phyloP scores from a whole-genome alignment of 2,113 vertebrate genomes.

The Dicentrarchus labrax region DNA sequence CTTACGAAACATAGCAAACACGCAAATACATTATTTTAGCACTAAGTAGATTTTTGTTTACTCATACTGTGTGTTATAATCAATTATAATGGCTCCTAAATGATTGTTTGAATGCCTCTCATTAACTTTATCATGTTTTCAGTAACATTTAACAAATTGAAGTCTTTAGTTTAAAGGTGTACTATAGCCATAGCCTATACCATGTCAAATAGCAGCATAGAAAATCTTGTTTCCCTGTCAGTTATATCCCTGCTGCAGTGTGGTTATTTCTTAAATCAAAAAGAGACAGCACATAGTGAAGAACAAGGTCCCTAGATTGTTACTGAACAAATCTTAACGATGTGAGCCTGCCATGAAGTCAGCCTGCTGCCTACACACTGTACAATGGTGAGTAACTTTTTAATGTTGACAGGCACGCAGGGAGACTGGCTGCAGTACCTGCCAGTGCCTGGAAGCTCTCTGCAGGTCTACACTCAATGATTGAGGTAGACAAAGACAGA shows the following conservation, averaged over 20 bases:
- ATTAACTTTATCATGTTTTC: no score
- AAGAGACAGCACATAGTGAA: background rate
- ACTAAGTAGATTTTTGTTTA: no score
- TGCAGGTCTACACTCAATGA: slow-evolving; percentile 14
- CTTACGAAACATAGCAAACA: no score
- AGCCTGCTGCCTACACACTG: background rate
- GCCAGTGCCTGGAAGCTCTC: background rate
- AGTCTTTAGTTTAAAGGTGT: background rate
- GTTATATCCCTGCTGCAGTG: background rate
- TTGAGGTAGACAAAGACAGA: background rate
- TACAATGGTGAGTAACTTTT: background rate
- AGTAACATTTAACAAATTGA: background rate
- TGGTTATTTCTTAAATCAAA: background rate
- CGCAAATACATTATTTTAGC: no score
- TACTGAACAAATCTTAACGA: background rate
- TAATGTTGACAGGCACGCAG: background rate
- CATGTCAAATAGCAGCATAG: no score
- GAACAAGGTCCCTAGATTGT: background rate
- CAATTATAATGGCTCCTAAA: no score
- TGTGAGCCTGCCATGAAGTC: background rate
- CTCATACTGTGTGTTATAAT: no score
- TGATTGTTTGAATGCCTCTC: no score
- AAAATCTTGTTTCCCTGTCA: background rate
- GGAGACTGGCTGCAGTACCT: background rate
- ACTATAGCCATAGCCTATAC: no score